phyloP scores from a whole-genome alignment of 2,888 invertebrate genomes.

The Autographa gamma region DNA sequence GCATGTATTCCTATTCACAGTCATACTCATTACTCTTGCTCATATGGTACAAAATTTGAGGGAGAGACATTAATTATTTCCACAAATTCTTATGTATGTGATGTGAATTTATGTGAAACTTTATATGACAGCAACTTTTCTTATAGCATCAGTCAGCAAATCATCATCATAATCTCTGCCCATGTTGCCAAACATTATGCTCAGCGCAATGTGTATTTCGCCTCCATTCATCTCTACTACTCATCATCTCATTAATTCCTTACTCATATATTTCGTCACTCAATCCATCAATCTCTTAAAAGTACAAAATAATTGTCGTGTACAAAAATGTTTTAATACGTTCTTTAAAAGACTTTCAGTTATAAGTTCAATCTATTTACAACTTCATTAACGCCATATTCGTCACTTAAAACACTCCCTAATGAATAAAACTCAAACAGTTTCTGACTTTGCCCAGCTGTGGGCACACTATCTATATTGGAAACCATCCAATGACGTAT shows the following conservation, averaged over 20 bases:
- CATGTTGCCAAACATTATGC: too few species aligned
- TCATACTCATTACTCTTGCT: too few species aligned
- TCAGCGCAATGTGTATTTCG: too few species aligned
- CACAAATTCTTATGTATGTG: too few species aligned
- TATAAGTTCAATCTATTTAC: not conserved
- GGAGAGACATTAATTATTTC: too few species aligned
- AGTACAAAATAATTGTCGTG: too few species aligned
- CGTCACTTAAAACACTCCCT: not conserved
- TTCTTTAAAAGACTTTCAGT: too few species aligned
- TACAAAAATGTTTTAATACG: too few species aligned
- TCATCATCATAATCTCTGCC: too few species aligned
- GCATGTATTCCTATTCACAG: too few species aligned
- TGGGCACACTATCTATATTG: constrained; percentile 60
- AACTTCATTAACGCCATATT: not conserved
- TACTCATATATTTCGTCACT: not conserved
- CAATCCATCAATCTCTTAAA: not conserved
- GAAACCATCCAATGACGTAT: constrained; percentile 65
- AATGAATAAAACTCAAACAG: constrained; percentile 33
- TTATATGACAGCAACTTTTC: not conserved
- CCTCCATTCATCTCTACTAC: not conserved
- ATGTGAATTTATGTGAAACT: too few species aligned
- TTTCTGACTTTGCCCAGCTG: constrained; percentile 51
- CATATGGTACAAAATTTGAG: too few species aligned
- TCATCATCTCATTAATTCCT: not conserved
- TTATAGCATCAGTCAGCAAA: not conserved